phyloP scores from a whole-genome alignment of 2,113 vertebrate genomes.

The Anthoscopus minutus region DNA sequence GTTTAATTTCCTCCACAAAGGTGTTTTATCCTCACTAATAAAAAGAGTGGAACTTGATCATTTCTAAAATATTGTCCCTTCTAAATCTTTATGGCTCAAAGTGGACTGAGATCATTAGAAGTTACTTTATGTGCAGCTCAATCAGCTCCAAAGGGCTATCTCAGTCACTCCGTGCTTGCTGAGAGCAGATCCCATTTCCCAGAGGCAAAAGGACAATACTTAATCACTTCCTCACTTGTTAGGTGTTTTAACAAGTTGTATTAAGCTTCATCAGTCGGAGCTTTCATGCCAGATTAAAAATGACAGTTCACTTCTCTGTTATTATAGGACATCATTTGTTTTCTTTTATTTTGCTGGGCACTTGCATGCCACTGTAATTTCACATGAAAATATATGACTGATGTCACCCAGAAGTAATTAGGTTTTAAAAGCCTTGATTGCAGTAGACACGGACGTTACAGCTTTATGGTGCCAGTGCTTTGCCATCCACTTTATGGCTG shows the following conservation, averaged over 20 bases:
- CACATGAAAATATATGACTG: slow-evolving; percentile 62
- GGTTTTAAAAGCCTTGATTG: slow-evolving; percentile 68
- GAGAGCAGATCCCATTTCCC: slow-evolving; percentile 50
- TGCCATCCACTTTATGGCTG: slow-evolving; percentile 38
- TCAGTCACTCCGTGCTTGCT: not conserved
- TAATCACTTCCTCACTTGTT: slow-evolving; percentile 63
- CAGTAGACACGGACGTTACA: slow-evolving; percentile 29
- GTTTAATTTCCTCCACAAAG: slow-evolving; percentile 54
- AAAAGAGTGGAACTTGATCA: slow-evolving; percentile 62
- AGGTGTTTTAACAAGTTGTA: slow-evolving; percentile 67
- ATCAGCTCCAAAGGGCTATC: slow-evolving; percentile 43
- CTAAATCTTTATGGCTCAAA: slow-evolving; percentile 67
- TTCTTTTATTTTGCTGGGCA: slow-evolving; percentile 58
- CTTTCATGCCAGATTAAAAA: slow-evolving; percentile 63
- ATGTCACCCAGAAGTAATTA: slow-evolving; percentile 69
- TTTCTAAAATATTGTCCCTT: slow-evolving; percentile 66
- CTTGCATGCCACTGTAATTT: slow-evolving; percentile 50
- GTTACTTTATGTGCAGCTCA: slow-evolving; percentile 54
- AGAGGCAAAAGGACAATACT: slow-evolving; percentile 52
- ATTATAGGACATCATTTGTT: slow-evolving; percentile 60
- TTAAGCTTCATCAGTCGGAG: slow-evolving; percentile 55
- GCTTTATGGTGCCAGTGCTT: slow-evolving; percentile 47
- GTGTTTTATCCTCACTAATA: slow-evolving; percentile 64
- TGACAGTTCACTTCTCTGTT: slow-evolving; percentile 52
- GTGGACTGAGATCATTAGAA: slow-evolving; percentile 63